Evolutionary conservation across 1,140 invertebrate species (phyloP), one percentile per base, ranked within the genome.

Genomic region (Zophobas morio): DNA sequence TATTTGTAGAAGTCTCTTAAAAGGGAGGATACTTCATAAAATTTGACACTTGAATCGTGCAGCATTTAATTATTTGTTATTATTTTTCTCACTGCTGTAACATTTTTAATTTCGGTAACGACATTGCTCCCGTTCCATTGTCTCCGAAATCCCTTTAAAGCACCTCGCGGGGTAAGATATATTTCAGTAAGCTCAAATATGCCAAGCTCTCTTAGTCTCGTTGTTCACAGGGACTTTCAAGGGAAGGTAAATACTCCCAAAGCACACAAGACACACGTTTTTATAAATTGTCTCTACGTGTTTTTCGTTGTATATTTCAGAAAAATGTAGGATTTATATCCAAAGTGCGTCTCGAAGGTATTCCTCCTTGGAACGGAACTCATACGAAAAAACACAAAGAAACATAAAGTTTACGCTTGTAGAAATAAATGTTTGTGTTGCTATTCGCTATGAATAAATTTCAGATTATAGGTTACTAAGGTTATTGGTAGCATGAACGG

Each of bases 241-340:
- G 70, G 53, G 36, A 79, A 79, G 78, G 78, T 79, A 79, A 79
- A 79, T 79, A 79, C 75, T 79, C 78, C 78, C 78, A 70, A 54
- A 56, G 78, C 78, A 76, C 75, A 73, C 70, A 75, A 79, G 78
- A 79, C 78, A 79, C 78, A 79, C 75, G 78, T 79, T 79, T 79
- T 76, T 79, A 79, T 79, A 76, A 79, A 79, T 79, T 79, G 78
- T 79, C 78, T 79, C 78, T 79, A 79, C 78, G 78, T 79, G 78
- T 79, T 76, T 79, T 79, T 56, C 74, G 47, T 57, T 76, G 63
- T 72, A 76, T 73, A 63, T 76, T 73, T 63, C 56, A 76, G 53
- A 79, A 79, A 79, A 76, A 76, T 79, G 75, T 70, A 60, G 75
- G 78, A 79, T 79, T 79, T 79, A 79, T 79, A 79, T 63, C 78